These are phyloP conservation scores for Ophion costatus DNA, from an alignment of 2,888 invertebrate genomes.

Conservation along the genomic window DNA sequence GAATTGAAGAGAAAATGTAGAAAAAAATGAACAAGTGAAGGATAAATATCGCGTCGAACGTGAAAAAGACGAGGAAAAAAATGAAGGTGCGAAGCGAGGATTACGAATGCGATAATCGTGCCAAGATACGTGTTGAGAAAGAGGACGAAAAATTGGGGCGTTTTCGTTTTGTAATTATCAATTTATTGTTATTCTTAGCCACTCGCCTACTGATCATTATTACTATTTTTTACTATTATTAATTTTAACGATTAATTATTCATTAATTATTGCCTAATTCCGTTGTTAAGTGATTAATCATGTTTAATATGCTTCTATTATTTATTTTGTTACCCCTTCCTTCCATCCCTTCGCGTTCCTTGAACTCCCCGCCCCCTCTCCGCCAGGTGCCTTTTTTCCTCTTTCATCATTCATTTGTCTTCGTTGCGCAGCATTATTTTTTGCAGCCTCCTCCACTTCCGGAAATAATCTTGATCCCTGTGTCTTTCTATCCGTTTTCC, in stretches of 20 bases:
- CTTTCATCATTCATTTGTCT: conserved; percentile 45
- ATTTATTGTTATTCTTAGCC: conserved; percentile 73
- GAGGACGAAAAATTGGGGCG: conserved; percentile 67
- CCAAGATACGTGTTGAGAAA: conserved; percentile 64
- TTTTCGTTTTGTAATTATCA: conserved; percentile 78
- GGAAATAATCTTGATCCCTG: background rate
- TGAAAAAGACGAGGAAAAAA: conserved; percentile 34
- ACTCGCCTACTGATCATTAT: conserved; percentile 72
- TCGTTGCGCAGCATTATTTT: conserved; percentile 13
- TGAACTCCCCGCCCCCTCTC: conserved; percentile 59
- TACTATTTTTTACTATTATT: conserved; percentile 70
- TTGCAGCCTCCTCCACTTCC: background rate
- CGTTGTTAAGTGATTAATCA: conserved; percentile 83
- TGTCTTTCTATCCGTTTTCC: background rate
- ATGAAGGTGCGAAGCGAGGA: conserved; percentile 5
- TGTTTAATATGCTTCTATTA: conserved; percentile 83
- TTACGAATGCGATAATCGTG: conserved; percentile 68
- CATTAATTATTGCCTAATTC: conserved; percentile 78
- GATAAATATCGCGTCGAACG: conserved; percentile 34
- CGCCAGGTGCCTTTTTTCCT: conserved; percentile 59
- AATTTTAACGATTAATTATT: conserved; percentile 72
- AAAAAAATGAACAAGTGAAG: conserved; percentile 50
- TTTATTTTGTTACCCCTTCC: conserved; percentile 82
- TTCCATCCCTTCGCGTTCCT: conserved; percentile 63
- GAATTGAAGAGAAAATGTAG: conserved; percentile 32